These are phyloP conservation scores for Argya squamiceps DNA, from an alignment of 2,797 vertebrate genomes.

Conservation along the genomic window DNA sequence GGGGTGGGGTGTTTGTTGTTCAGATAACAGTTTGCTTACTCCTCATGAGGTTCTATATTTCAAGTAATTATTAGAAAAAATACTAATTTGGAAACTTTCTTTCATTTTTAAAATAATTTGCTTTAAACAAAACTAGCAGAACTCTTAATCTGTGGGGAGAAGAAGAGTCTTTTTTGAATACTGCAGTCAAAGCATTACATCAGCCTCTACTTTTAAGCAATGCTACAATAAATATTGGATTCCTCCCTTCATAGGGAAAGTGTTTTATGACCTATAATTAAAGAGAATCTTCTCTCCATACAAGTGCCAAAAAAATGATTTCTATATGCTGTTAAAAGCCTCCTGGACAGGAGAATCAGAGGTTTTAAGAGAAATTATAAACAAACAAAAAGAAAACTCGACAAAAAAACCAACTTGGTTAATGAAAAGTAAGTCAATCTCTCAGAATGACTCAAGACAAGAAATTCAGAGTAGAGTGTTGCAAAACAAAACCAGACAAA, in stretches of 20 bases:
- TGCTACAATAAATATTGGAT: neutral
- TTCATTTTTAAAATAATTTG: neutral
- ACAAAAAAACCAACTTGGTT: accelerated
- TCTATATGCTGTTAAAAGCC: neutral
- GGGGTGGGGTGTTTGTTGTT: neutral
- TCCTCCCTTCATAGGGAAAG: neutral
- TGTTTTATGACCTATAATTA: neutral
- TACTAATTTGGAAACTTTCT: accelerated
- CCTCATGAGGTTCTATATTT: neutral
- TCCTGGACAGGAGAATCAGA: neutral
- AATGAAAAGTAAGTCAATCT: neutral
- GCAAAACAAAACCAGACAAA: neutral
- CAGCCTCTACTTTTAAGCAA: neutral
- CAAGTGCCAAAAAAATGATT: neutral
- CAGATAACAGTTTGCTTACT: neutral
- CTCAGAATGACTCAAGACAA: neutral
- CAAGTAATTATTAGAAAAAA: neutral
- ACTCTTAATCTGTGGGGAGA: neutral
- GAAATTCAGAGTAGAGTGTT: neutral
- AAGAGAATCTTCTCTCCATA: neutral
- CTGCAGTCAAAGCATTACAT: neutral
- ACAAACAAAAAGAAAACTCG: neutral
- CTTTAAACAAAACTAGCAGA: neutral
- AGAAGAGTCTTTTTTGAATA: neutral
- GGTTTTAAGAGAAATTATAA: neutral